Evolutionary conservation across 1,140 invertebrate genomes (phyloP).

Genomic region (Cotesia chilonis): DNA sequence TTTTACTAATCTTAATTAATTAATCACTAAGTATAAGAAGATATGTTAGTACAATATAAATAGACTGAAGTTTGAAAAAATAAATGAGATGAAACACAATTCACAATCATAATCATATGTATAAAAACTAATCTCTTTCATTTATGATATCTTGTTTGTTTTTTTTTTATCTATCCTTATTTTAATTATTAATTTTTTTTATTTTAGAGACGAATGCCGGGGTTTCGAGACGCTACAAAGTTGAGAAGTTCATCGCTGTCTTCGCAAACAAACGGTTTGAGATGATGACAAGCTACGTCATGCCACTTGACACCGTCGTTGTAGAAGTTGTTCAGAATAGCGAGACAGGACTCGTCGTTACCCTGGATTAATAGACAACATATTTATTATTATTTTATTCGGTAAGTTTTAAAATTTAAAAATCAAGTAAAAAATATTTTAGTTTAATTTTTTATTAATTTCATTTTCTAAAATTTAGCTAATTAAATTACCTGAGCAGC

Average conservation of each 20-base stretch:
- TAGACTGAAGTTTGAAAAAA: constrained; percentile 30
- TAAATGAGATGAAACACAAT: neutral
- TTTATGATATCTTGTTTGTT: constrained; percentile 3
- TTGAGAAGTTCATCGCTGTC: constrained; percentile 91
- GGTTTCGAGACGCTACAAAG: constrained; percentile 87
- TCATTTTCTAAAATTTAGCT: too few relatives aligned
- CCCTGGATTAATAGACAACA: constrained; percentile 65
- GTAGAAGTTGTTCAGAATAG: constrained; percentile 92
- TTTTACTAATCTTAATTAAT: too few relatives aligned
- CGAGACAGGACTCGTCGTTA: constrained; percentile 89
- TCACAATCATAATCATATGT: neutral
- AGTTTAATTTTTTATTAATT: neutral
- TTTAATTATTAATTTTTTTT: constrained; percentile 2
- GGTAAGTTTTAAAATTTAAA: neutral
- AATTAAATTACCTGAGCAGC: constrained; percentile 76
- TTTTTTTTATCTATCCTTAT: constrained; percentile 26
- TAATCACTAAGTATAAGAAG: too few relatives aligned
- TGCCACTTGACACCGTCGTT: constrained; percentile 93
- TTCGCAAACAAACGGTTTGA: constrained; percentile 93
- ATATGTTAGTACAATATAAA: constrained; percentile 40
- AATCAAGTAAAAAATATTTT: neutral
- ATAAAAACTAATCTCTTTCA: constrained; percentile 17
- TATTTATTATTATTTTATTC: neutral
- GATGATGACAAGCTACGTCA: constrained; percentile 89
- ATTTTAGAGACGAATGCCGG: constrained; percentile 80